phyloP scores from a whole-genome alignment of 1,140 invertebrate genomes.

The Copidosoma floridanum region DNA sequence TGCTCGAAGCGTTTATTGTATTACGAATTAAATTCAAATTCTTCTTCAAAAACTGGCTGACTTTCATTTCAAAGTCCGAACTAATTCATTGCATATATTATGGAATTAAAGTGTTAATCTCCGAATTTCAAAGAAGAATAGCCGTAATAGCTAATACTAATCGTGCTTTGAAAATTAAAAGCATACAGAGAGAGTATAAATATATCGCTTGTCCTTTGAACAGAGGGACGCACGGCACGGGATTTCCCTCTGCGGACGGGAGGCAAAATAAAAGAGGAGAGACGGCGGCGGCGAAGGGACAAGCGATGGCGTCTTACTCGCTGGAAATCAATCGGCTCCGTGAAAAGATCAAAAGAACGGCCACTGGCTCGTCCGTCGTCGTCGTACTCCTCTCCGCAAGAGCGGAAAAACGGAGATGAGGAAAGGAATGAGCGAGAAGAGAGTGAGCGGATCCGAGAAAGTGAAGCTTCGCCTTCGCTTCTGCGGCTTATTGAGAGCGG shows the following conservation, averaged over 20 bases:
- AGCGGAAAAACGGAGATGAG: slow-evolving; percentile 14
- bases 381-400: not conserved
- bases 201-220: slow-evolving; percentile 4
- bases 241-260: not conserved
- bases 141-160: too few relatives aligned
- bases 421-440: not conserved
- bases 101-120: too few relatives aligned
- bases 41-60: too few relatives aligned
- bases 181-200: not conserved
- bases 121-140: too few relatives aligned
- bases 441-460: not conserved
- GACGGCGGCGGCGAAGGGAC: too few relatives aligned
- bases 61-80: too few relatives aligned
- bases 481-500: too few relatives aligned
- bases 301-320: slow-evolving; percentile 5
- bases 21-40: too few relatives aligned
- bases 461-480: too few relatives aligned
- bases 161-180: too few relatives aligned
- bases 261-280: slow-evolving; percentile 5
- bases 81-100: too few relatives aligned
- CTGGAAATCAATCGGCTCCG: slow-evolving; percentile 22
- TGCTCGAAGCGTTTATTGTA: too few relatives aligned
- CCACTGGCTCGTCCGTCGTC: not conserved
- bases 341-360: slow-evolving; percentile 21
- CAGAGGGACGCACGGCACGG: not conserved